phyloP scores from a whole-genome alignment of 2,113 vertebrate species.

The Sapayoa aenigma region DNA sequence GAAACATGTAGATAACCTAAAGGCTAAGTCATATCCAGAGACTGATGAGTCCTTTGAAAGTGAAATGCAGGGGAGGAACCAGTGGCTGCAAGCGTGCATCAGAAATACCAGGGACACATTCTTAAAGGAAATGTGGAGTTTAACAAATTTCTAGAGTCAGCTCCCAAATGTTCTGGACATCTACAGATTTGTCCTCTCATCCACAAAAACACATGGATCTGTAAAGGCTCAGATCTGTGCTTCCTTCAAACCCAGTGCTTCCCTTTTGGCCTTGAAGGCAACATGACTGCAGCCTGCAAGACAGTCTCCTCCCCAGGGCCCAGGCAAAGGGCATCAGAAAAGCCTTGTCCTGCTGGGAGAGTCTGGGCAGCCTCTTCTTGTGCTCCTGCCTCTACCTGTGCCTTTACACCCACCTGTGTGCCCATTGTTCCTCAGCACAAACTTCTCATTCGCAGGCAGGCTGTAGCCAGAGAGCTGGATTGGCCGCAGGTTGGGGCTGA shows the following conservation, averaged over 20 bases:
- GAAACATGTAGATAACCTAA: background rate
- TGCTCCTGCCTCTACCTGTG: background rate
- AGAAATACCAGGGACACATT: background rate
- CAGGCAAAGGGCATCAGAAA: background rate
- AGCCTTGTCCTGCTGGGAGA: background rate
- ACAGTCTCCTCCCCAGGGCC: background rate
- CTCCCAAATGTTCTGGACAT: background rate
- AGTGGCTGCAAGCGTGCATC: background rate
- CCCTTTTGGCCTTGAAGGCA: background rate
- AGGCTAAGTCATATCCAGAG: background rate
- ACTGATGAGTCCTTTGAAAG: background rate
- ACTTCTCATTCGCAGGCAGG: background rate
- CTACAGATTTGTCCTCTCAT: background rate
- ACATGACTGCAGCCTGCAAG: background rate
- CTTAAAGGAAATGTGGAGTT: background rate
- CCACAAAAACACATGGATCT: background rate
- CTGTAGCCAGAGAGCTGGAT: constrained; percentile 68
- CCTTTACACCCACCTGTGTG: constrained; percentile 68
- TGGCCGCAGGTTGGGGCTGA: constrained; percentile 34
- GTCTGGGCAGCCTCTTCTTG: rapidly evolving
- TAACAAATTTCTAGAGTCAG: background rate
- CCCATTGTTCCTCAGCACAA: constrained; percentile 73
- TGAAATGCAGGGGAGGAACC: background rate
- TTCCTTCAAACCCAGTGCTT: background rate
- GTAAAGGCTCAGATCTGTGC: background rate